Conservation (phyloP, 2,113 vertebrate genomes). For the Dasyurus viverrinus region DNA sequence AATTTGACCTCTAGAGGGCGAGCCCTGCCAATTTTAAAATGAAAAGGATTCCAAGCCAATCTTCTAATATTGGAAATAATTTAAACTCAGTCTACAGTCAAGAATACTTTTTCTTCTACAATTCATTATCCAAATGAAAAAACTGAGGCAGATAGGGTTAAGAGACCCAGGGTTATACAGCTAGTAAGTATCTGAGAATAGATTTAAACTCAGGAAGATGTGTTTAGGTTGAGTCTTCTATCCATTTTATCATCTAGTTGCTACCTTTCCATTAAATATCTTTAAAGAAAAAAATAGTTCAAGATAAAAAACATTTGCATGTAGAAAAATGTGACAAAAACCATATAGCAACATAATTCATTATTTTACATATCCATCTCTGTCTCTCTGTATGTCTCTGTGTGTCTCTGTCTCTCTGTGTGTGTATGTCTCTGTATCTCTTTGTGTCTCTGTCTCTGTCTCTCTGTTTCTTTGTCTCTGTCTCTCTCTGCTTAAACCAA, state of each 20-base stretch:
- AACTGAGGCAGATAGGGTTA: background rate
- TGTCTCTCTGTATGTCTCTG: too few species aligned
- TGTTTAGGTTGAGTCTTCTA: background rate
- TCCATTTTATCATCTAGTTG: background rate
- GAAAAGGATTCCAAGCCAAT: background rate
- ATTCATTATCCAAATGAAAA: background rate
- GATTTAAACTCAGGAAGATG: background rate
- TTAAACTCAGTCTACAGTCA: background rate
- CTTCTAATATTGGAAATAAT: background rate
- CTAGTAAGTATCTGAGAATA: background rate
- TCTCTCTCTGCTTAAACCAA: background rate
- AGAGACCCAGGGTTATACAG: background rate
- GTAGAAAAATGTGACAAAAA: background rate
- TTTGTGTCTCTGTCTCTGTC: background rate
- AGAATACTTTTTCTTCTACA: background rate
- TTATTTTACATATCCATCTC: background rate
- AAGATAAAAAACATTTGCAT: background rate
- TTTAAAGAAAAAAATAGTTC: background rate
- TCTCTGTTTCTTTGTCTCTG: too few species aligned
- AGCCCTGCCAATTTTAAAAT: conserved; percentile 63
- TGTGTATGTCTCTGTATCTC: too few species aligned
- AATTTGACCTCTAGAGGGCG: conserved; percentile 74
- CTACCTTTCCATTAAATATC: background rate
- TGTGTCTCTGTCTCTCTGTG: too few species aligned
- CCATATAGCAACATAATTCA: background rate